Base-by-base conservation (phyloP, 23 tunicate genomes). In the Ciona savignyi region DNA sequence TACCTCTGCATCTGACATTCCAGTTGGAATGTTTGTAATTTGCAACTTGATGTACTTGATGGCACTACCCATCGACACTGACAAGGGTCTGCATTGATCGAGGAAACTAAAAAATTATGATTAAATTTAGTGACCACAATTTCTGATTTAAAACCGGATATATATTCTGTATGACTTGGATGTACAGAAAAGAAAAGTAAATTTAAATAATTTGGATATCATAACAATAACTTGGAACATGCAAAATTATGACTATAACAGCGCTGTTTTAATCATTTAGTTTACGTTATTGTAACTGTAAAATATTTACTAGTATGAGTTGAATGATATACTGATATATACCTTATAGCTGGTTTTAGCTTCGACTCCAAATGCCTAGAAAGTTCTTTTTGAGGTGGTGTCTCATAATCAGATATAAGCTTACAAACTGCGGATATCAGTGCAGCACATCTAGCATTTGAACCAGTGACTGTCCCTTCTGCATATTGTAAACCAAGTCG, bases 1-100 rank as follows among this genome's bases (percentile, higher is more conserved):
- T 60, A 82, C 96, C 56, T 88, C 84, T 27, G 27, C 42, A 30
- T 88, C 96, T 0, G 83, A 28, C 80, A 77, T 72, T 21, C 77
- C 76, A 2, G 78, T 72, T 27, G 66, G 56, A 0, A 80, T 71
- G 28, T 66, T 88, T 4, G 85, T 35, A 23, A 88, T 77, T 62
- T 88, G 81, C 49, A 72, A 33, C 71, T 83, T 90, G 63, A 90
- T 83, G 35, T 56, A 83, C 35, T 85, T 85, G 71, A 91, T 91
- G 27, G 91, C 87, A 63, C 89, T 91, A 66, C 86, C 88, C 97
- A 91, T 91, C 20, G 91, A 84, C 1, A 91, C 87, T 0, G 97
- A 84, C 23, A 81, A 34, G 2, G 91, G 97, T 24, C 97, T 83
- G 48, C 97, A 91, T 65, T 91, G 91, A 69, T 91, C 77, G 32